Base-by-base conservation (phyloP, 1,140 invertebrate genomes). In the Leptopilina clavipes region DNA sequence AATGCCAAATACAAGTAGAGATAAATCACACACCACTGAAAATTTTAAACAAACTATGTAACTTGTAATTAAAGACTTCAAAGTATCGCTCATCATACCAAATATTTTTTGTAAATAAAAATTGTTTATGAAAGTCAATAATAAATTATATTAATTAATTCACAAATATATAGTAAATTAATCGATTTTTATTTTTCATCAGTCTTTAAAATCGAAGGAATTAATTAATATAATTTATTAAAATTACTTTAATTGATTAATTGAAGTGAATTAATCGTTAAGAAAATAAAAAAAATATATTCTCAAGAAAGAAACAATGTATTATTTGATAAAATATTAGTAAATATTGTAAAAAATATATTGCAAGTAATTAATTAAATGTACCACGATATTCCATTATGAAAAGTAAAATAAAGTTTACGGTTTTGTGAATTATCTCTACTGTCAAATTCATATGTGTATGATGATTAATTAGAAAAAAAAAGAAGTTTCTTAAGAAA, bases 341-440 rank as follows among this genome's bases (percentile, higher is more conserved):
- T n/a, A n/a, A n/a, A n/a, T n/a, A n/a, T n/a, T n/a, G n/a, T n/a
- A n/a, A n/a, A n/a, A n/a, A n/a, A n/a, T n/a, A n/a, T n/a, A n/a
- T n/a, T n/a, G n/a, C n/a, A n/a, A n/a, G n/a, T n/a, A n/a, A n/a
- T n/a, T n/a, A n/a, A n/a, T n/a, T 48, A 48, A 48, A 48, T 48
- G 14, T 0, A 31, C 25, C 25, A 31, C 25, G n/a, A n/a, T 31
- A 31, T 0, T 48, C 5, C 14, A 14, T 48, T 48, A 48, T 48
- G 25, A 59, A 22, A 44, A 65, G 43, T 74, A 10, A 22, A 74
- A 65, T 74, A 54, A 11, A 54, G 7, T 59, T 37, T 65, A 5
- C 12, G 19, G 56, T 71, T 72, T 44, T 77, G 56, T 81, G 59
- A 80, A 76, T 76, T 79, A 80, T 79, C 71, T 80, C 48, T 40